A percentile compares a stretch with the other conserved stretches of the same genome.
Evolutionary conservation across 2,888 invertebrate species (phyloP).

Genomic region (Hedya salicella): DNA sequence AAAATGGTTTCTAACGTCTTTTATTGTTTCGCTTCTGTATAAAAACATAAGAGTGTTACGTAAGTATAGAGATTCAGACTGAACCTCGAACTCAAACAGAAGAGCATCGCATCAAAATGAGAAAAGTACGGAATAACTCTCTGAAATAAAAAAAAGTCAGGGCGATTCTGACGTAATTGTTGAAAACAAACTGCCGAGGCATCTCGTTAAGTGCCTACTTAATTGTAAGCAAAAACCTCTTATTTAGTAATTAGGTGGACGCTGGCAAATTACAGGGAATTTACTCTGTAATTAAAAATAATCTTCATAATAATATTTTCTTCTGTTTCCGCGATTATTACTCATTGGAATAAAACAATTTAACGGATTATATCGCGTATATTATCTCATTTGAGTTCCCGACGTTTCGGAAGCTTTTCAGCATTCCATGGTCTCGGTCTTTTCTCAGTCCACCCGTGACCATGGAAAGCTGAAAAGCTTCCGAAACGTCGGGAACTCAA

Average conservation of each 20-base stretch:
- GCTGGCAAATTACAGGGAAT: background rate
- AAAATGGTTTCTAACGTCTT: too few relatives aligned
- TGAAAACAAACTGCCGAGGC: constrained; percentile 12
- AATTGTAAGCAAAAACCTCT: constrained; percentile 25
- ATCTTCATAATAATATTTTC: background rate
- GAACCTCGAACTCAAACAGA: background rate
- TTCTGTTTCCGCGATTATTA: background rate
- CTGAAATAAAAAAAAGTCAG: background rate
- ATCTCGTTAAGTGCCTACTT: constrained; percentile 21
- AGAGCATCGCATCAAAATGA: background rate
- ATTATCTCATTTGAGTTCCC: too few relatives aligned
- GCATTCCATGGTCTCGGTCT: too few relatives aligned
- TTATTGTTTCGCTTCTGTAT: too few relatives aligned
- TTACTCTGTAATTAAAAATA: constrained; percentile 3
- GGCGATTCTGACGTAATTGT: constrained; percentile 4
- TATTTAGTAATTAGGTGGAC: constrained; percentile 17
- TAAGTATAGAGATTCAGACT: background rate
- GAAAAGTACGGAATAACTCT: constrained; percentile 10
- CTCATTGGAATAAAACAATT: too few relatives aligned
- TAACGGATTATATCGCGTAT: too few relatives aligned
- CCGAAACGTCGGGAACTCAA: too few relatives aligned
- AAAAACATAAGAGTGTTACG: too few relatives aligned
- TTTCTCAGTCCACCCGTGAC: too few relatives aligned
- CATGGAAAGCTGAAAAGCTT: too few relatives aligned
- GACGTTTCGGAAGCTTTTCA: too few relatives aligned